Base-by-base conservation (phyloP, 2,113 vertebrate species). In the Pyrgilauda ruficollis region DNA sequence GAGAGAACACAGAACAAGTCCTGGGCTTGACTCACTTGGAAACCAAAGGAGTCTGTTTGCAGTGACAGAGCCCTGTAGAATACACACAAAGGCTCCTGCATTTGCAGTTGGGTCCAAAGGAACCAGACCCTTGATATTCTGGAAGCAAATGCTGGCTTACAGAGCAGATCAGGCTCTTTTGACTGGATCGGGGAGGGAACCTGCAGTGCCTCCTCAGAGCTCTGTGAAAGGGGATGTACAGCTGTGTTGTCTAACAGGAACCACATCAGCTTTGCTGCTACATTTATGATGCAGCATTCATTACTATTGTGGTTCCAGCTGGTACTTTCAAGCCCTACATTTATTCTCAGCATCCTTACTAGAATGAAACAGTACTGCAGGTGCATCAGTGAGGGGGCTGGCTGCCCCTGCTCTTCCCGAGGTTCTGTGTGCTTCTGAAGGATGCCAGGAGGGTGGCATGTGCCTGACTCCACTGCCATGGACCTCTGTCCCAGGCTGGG, bases 381-480 rank as follows among this genome's bases (percentile, higher is more conserved):
- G 47, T 76, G 23, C 37, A 44, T 37, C 68, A 73, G 1, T 7
- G 39, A 73, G 41, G n/a, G 41, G 35, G 41, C 39, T 37, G 84
- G 31, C 35, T 77, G 74, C 24, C 55, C 17, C 72, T 63, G 62
- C 62, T 39, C 64, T 24, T 46, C 55, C 35, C 6, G 0, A 53
- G 19, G 59, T 30, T 59, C 39, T 24, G 20, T 4, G 11, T 28
- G 9, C 16, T 22, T 19, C 69, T 23, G 26, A 16, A 55, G 67
- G 46, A 49, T 12, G 31, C 24, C 27, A 26, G 44, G 21, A 64
- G 37, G 58, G 23, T 27, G 26, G 8, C 12, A 0, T 0, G 9
- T 2, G 2, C 28, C n/a, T 8, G 3, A 26, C 21, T 70, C 31
- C 35, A 11, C 58, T 37, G 33, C 53, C 1, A 0, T 6, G n/a